Evolutionary conservation across 1,140 invertebrate species (phyloP).

Genomic region (Bombus superbus): DNA sequence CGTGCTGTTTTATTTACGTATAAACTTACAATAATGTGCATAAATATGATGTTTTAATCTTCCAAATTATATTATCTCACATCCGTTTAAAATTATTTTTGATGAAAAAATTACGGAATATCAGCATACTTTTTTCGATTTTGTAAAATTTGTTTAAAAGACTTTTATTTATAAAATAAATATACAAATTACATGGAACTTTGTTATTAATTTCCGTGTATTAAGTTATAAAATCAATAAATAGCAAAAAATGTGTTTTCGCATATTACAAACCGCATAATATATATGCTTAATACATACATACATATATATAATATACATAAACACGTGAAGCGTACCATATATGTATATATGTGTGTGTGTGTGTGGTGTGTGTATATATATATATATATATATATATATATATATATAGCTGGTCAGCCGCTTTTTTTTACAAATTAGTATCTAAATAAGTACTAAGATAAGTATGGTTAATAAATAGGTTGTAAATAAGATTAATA

Average conservation of each 20-base stretch:
- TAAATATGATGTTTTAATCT: neutral
- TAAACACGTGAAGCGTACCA: neutral
- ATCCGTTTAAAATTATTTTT: neutral
- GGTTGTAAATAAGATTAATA: conserved; percentile 23
- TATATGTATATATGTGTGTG: conserved; percentile 7
- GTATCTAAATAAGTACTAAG: conserved; percentile 40
- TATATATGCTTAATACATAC: neutral
- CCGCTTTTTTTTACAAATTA: conserved; percentile 60
- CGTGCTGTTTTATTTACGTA: neutral
- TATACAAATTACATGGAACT: conserved; percentile 38
- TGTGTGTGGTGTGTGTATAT: conserved; percentile 1
- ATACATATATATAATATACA: neutral
- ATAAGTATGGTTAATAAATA: conserved; percentile 62
- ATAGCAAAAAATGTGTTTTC: conserved; percentile 38
- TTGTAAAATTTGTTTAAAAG: neutral
- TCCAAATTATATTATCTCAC: neutral
- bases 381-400: conserved; percentile 35
- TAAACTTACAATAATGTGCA: neutral
- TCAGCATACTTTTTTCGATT: neutral
- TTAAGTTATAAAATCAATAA: conserved; percentile 67
- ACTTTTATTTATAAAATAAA: conserved; percentile 50
- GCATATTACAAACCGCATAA: conserved; percentile 15
- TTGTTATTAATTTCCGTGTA: conserved; percentile 10
- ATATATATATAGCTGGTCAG: conserved; percentile 20
- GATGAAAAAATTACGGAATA: neutral